phyloP scores from a whole-genome alignment of 2,797 vertebrate genomes.

The Parauchenoglanis ngamensis region DNA sequence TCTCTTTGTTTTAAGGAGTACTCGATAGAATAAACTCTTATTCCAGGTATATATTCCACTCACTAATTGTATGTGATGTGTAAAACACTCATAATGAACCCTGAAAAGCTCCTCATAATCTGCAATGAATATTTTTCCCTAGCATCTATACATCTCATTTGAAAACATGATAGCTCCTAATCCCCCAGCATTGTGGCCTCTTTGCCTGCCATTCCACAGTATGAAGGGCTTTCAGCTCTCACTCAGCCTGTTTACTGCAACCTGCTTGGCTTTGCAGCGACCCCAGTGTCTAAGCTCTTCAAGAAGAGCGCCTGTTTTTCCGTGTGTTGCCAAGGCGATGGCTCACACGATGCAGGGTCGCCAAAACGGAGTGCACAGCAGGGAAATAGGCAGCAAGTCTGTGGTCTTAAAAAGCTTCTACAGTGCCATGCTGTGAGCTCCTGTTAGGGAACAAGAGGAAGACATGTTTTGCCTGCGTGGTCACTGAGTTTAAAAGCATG shows the following conservation, averaged over 20 bases:
- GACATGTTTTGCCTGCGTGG: constrained; percentile 32
- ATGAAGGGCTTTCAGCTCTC: constrained; percentile 72
- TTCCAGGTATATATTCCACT: background rate
- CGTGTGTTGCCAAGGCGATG: constrained; percentile 76
- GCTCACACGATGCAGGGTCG: constrained; percentile 68
- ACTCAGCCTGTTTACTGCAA: constrained; percentile 73
- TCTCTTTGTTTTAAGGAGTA: background rate
- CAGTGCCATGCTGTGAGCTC: constrained; percentile 20
- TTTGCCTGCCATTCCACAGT: constrained; percentile 59
- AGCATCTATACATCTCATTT: constrained; percentile 39
- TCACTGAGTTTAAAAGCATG: constrained; percentile 17
- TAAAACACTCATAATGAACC: constrained; percentile 32
- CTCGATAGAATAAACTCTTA: background rate
- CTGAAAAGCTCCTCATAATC: constrained; percentile 55
- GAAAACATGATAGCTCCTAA: constrained; percentile 57
- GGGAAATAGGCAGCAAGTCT: constrained; percentile 47
- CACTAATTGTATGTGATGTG: background rate
- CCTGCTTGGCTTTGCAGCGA: constrained; percentile 73
- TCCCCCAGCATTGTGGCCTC: constrained; percentile 61
- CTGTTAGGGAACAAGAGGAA: constrained; percentile 24
- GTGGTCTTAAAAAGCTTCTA: constrained; percentile 41
- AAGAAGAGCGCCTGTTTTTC: constrained; percentile 71
- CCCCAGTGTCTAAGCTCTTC: constrained; percentile 72
- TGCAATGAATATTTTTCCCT: constrained; percentile 61
- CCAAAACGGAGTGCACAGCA: constrained; percentile 49